Base-by-base conservation (phyloP, 2,888 invertebrate genomes). In the Microchrysa polita region DNA sequence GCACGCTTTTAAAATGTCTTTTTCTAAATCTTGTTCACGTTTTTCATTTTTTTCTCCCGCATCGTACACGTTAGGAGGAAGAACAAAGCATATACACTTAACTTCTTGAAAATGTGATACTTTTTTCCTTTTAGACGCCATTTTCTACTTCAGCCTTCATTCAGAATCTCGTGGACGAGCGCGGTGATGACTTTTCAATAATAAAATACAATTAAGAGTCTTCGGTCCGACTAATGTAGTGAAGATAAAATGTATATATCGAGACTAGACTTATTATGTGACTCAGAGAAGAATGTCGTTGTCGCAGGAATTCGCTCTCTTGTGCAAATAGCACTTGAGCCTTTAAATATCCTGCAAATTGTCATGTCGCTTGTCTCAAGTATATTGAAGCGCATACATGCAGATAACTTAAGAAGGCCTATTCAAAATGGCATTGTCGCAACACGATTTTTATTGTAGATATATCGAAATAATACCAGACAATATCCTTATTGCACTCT, bases 351-450 rank as follows among this genome's bases (percentile, higher is more conserved):
- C 44, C 9, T 65, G 48, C 12, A 65, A 22, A n/a, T 14, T 60
- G 60, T n/a, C 42, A 23, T 65, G 65, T 22, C 34, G 65, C 42
- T 34, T 69, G 69, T 69, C 69, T 69, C 69, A 53, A 67, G 69
- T 55, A n/a, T n/a, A 34, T 42, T 40, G 10, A 18, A 42, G 22
- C 12, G 9, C 53, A 57, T 65, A 22, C 22, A 18, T n/a, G n/a
- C n/a, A n/a, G n/a, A n/a, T 20, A 55, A 22, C 69, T 59, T 59
- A 55, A 55, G 20, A 12, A 40, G 20, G 5, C 27, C 27, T 18
- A 40, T 55, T 57, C 18, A 57, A 40, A 69, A 69, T 40, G 42
- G 53, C 69, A 69, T 55, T 69, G 69, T 69, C 55, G 69, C 42
- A 69, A 34, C 55, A 67, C 67, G 53, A 55, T 40, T 69, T 12